Conservation (phyloP, 2,113 vertebrate species). For the Mastomys coucha region DNA sequence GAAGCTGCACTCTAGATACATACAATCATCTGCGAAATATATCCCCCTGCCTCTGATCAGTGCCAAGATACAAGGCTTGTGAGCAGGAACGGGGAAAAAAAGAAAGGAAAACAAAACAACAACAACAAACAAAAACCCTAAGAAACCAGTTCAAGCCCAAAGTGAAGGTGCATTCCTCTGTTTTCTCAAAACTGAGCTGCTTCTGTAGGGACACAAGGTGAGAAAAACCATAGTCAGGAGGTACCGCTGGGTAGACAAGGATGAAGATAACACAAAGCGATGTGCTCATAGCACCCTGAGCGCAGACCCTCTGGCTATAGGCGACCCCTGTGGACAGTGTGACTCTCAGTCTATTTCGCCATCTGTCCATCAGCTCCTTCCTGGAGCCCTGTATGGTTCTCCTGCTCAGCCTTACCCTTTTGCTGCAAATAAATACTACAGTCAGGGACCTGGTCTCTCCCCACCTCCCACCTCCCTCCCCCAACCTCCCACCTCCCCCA, state of each 20-base stretch:
- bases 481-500: too few relatives aligned
- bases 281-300: background rate
- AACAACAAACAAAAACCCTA: background rate
- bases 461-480: background rate
- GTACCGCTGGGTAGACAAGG: background rate
- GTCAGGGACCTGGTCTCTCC: slow-evolving; percentile 71
- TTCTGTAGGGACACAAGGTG: background rate
- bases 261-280: background rate
- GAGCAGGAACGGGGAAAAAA: background rate
- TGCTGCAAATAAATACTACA: slow-evolving; percentile 81
- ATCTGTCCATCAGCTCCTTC: slow-evolving; percentile 16
- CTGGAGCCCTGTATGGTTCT: background rate
- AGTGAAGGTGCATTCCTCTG: background rate
- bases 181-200: background rate
- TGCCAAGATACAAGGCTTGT: background rate
- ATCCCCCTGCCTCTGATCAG: slow-evolving; percentile 19
- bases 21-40: slow-evolving; percentile 28
- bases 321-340: slow-evolving; percentile 39
- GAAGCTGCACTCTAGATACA: background rate
- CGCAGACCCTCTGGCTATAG: background rate
- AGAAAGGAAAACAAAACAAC: background rate
- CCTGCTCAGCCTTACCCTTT: background rate
- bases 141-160: background rate
- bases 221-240: background rate
- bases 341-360: slow-evolving; percentile 28